Conservation (phyloP, 2,888 invertebrate genomes). For the Troglohyphantes excavatus region DNA sequence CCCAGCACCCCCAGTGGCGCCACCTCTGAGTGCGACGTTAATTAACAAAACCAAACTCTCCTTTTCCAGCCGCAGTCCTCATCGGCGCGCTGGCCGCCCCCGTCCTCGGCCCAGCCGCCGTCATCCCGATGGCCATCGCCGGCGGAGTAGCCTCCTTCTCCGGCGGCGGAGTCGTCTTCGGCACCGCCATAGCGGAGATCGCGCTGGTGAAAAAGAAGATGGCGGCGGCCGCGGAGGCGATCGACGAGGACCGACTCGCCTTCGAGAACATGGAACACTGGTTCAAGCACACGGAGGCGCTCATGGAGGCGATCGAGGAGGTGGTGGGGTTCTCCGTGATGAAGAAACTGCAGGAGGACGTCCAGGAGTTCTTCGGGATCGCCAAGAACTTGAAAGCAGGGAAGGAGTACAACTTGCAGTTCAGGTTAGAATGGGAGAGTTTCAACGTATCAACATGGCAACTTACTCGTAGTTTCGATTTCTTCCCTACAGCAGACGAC, state of each 20-base stretch:
- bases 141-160: neutral
- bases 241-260: no score
- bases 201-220: neutral
- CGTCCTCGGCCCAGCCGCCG: neutral
- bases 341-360: neutral
- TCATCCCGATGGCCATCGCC: neutral
- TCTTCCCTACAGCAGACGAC: no score
- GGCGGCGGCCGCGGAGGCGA: no score
- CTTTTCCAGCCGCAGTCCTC: no score
- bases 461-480: no score
- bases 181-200: neutral
- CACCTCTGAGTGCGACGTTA: no score
- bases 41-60: no score
- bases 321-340: neutral
- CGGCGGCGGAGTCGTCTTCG: neutral
- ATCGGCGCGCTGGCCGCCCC: neutral
- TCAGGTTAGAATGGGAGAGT: no score
- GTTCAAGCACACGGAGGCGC: no score
- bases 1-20: no score
- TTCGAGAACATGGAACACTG: no score
- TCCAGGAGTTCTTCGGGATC: neutral
- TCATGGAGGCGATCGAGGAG: neutral
- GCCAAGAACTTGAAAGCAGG: neutral
- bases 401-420: neutral
- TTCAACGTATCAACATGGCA: no score